These are phyloP conservation scores for Onthophagus sagittarius DNA, from an alignment of 2,888 invertebrate species.

Conservation along the genomic window DNA sequence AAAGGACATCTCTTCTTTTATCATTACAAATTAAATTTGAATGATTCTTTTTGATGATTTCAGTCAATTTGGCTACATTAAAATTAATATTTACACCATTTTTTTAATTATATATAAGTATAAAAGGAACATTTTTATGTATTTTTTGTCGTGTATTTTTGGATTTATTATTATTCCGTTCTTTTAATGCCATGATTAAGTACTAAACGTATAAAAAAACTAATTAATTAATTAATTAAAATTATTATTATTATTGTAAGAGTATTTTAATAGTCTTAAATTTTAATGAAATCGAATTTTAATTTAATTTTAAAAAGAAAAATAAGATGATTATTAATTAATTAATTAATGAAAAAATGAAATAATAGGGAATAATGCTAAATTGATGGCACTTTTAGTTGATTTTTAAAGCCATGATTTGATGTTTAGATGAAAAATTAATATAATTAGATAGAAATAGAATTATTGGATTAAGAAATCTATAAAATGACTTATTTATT, in stretches of 20 bases:
- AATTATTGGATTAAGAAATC: no score
- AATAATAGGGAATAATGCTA: no score
- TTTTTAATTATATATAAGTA: background rate
- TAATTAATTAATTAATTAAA: background rate
- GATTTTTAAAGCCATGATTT: no score
- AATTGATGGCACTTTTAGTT: no score
- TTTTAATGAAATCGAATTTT: background rate
- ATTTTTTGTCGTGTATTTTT: no score
- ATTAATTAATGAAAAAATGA: no score
- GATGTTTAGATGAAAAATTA: no score
- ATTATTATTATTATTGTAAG: background rate
- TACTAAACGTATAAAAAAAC: background rate
- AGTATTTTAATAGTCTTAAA: background rate
- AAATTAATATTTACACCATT: background rate
- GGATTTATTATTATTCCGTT: background rate
- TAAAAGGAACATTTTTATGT: background rate
- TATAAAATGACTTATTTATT: no score
- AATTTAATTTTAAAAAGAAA: background rate
- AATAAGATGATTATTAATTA: background rate
- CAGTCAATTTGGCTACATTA: background rate
- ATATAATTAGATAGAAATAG: no score
- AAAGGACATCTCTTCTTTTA: background rate
- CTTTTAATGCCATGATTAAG: background rate
- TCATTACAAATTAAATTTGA: background rate
- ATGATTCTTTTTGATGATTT: background rate